These are phyloP conservation scores for Tortricodes alternella DNA, from an alignment of 2,888 invertebrate species.

Conservation along the genomic window DNA sequence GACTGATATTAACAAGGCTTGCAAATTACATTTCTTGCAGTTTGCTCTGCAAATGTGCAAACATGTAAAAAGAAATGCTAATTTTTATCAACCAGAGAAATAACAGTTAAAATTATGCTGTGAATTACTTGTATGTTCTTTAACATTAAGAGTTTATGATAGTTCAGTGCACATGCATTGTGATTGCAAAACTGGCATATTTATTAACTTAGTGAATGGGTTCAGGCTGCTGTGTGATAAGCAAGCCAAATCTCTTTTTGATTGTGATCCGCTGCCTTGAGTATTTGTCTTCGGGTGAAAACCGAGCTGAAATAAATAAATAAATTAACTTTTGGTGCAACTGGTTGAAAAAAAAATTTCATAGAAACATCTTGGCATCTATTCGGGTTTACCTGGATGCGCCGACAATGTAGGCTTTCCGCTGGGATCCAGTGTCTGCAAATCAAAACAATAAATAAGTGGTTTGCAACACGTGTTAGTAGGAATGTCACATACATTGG, in stretches of 20 bases:
- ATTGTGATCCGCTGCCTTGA: conserved; percentile 93
- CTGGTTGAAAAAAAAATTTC: neutral
- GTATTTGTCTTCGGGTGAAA: conserved; percentile 97
- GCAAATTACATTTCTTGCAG: no score
- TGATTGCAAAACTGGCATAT: no score
- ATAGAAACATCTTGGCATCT: neutral
- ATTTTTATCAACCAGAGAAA: no score
- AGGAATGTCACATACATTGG: conserved; percentile 33
- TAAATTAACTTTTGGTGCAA: neutral
- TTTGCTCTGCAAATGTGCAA: no score
- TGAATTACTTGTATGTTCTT: no score
- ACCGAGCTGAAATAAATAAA: conserved; percentile 87
- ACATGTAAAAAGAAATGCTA: no score
- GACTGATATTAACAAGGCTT: no score
- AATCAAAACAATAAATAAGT: conserved; percentile 41
- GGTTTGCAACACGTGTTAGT: conserved; percentile 23
- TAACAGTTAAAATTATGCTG: no score
- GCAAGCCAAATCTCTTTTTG: conserved; percentile 94
- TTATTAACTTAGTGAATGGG: conserved; percentile 81
- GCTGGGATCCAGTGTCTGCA: conserved; percentile 89
- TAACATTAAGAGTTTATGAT: no score
- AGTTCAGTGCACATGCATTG: no score
- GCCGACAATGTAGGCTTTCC: conserved; percentile 94
- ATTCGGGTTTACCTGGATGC: conserved; percentile 90
- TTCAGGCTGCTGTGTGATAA: conserved; percentile 92